Percentiles rank a stretch among this genome's conserved stretches.
These are phyloP conservation scores for Falco cherrug DNA, from an alignment of 2,797 vertebrate species.

Conservation along the genomic window DNA sequence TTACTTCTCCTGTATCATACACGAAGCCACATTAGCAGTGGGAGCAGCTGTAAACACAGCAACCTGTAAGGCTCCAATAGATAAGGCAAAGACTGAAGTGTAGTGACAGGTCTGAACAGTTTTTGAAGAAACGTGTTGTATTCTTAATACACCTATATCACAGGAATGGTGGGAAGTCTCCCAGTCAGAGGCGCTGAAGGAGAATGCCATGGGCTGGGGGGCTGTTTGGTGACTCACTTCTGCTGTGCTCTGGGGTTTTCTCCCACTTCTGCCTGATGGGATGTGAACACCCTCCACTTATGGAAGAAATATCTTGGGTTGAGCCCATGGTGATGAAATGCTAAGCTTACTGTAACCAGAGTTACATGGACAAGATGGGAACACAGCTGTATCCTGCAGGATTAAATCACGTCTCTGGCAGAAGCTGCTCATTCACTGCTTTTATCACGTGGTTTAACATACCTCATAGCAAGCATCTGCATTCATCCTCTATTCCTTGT, in stretches of 20 bases:
- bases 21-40: not conserved
- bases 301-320: not conserved
- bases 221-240: not conserved
- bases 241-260: not conserved
- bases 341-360: not conserved
- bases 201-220: not conserved
- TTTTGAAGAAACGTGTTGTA: not conserved
- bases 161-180: not conserved
- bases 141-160: not conserved
- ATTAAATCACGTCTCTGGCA: not conserved
- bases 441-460: not conserved
- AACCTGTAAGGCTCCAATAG: not conserved
- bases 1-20: not conserved
- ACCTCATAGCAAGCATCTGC: not conserved
- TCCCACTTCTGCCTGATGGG: not conserved
- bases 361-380: not conserved
- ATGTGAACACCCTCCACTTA: rapidly evolving
- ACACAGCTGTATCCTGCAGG: not conserved
- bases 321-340: not conserved
- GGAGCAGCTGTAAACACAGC: not conserved
- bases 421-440: not conserved
- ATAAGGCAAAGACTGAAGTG: not conserved
- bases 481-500: not conserved
- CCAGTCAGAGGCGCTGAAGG: not conserved
- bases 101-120: not conserved